Conservation (phyloP, 2,888 invertebrate genomes). For the Aphodius sticticus region DNA sequence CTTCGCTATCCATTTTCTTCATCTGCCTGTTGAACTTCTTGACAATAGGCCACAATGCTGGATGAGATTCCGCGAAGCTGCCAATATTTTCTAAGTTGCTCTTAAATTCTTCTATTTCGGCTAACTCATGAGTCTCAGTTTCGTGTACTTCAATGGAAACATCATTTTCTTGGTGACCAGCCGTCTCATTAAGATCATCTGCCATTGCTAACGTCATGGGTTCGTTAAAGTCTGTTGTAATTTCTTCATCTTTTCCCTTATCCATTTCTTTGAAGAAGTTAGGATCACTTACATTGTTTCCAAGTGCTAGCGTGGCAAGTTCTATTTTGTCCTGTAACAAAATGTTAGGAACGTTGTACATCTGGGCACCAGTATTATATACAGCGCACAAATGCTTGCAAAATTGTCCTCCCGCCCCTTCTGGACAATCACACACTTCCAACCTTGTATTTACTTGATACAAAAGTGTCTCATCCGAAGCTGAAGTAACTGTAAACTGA, state of each 20-base stretch:
- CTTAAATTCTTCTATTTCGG: neutral
- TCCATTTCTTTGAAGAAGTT: neutral
- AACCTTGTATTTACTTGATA: no score
- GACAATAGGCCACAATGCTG: neutral
- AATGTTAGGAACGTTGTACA: conserved; percentile 4
- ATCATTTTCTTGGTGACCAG: neutral
- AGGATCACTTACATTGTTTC: neutral
- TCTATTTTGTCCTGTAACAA: neutral
- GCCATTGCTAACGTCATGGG: conserved; percentile 4
- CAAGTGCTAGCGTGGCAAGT: neutral
- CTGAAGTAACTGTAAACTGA: no score
- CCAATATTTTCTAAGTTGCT: neutral
- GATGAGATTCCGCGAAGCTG: conserved; percentile 4
- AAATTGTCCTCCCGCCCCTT: neutral
- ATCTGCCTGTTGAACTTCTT: neutral
- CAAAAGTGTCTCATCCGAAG: no score
- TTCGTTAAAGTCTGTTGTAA: neutral
- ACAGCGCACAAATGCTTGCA: conserved; percentile 4
- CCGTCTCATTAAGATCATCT: neutral
- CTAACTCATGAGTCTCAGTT: neutral
- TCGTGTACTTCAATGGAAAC: conserved; percentile 4
- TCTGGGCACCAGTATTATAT: neutral
- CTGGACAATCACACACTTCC: no score
- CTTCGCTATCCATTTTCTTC: neutral
- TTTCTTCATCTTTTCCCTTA: conserved; percentile 4